Evolutionary conservation across 2,888 invertebrate species (phyloP).

Genomic region (Tenthredo livida): DNA sequence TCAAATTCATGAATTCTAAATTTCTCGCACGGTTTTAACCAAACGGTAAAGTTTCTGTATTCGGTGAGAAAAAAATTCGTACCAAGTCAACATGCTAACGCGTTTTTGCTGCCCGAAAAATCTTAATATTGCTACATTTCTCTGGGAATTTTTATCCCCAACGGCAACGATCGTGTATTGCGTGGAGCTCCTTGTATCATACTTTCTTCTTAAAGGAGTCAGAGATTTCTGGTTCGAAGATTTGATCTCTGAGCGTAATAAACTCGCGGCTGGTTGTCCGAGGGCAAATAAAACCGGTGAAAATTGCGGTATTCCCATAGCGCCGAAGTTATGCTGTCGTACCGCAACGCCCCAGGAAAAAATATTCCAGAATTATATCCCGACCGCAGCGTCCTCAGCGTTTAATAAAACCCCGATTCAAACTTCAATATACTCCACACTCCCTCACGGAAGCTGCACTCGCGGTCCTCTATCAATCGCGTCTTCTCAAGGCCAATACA

Average conservation of each 20-base stretch:
- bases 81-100: slow-evolving; percentile 57
- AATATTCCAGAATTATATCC: background rate
- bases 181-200: slow-evolving; percentile 62
- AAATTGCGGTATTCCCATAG: slow-evolving; percentile 43
- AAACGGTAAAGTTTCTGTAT: background rate
- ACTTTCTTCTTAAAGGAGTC: slow-evolving; percentile 63
- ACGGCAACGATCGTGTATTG: slow-evolving; percentile 60
- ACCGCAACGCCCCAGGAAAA: slow-evolving; percentile 10
- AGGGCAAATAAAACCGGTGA: slow-evolving; percentile 15
- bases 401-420: background rate
- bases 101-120: slow-evolving; percentile 47
- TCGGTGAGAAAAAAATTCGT: background rate
- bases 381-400: background rate
- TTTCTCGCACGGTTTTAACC: background rate
- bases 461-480: slow-evolving; percentile 32
- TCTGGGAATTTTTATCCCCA: slow-evolving; percentile 62
- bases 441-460: background rate
- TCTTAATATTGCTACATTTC: slow-evolving; percentile 50
- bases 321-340: slow-evolving; percentile 36
- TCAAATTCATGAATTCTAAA: background rate
- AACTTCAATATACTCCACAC: slow-evolving; percentile 14
- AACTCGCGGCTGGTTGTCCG: slow-evolving; percentile 24
- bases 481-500: slow-evolving; percentile 31
- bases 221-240: slow-evolving; percentile 66
- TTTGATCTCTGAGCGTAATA: slow-evolving; percentile 48